These are phyloP conservation scores for Dendrolimus kikuchii DNA, from an alignment of 1,140 invertebrate species.

Conservation along the genomic window DNA sequence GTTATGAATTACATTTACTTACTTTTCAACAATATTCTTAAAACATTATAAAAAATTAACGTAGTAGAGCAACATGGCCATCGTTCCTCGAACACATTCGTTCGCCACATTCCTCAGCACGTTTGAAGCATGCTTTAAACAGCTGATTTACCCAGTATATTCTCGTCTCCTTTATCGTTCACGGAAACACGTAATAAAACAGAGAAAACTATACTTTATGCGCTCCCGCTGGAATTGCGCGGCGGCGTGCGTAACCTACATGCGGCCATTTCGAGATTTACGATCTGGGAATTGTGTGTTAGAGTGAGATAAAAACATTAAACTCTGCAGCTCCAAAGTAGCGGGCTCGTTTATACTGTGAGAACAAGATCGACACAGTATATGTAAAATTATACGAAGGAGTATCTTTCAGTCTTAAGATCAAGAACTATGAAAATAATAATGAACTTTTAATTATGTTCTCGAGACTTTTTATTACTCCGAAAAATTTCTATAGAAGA, in stretches of 20 bases:
- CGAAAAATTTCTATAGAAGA: too few species aligned
- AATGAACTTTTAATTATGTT: too few species aligned
- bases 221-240: slow-evolving; percentile 54
- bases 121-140: slow-evolving; percentile 69
- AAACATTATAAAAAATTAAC: slow-evolving; percentile 14
- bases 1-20: not conserved
- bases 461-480: too few species aligned
- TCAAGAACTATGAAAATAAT: too few species aligned
- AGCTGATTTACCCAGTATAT: slow-evolving; percentile 68
- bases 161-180: slow-evolving; percentile 65
- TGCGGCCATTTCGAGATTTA: slow-evolving; percentile 74
- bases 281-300: slow-evolving; percentile 73
- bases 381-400: slow-evolving; percentile 27
- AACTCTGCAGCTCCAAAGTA: slow-evolving; percentile 52
- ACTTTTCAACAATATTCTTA: not conserved
- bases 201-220: slow-evolving; percentile 71
- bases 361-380: slow-evolving; percentile 50
- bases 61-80: slow-evolving; percentile 53
- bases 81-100: slow-evolving; percentile 44
- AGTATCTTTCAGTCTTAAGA: too few species aligned
- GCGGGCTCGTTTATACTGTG: slow-evolving; percentile 43
- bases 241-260: slow-evolving; percentile 70
- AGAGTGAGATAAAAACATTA: slow-evolving; percentile 67
- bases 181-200: slow-evolving; percentile 67
- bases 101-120: slow-evolving; percentile 68